Conservation (phyloP, 1,140 invertebrate species). For the Drosophila tani region DNA sequence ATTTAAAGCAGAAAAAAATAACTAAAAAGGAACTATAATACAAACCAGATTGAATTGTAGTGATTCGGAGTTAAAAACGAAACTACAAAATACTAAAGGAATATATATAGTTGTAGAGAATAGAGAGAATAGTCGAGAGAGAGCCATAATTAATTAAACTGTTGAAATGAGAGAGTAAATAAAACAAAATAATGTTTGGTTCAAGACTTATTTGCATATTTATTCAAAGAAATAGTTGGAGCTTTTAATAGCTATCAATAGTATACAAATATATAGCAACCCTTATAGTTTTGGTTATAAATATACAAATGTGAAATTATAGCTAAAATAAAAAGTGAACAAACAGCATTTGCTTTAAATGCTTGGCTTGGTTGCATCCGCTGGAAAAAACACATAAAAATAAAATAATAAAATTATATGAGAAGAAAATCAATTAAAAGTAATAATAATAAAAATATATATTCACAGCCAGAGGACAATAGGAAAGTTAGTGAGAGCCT, state of each 20-base stretch:
- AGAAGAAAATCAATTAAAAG: slow-evolving; percentile 4
- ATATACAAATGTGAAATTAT: neutral
- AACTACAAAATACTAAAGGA: neutral
- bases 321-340: slow-evolving; percentile 7
- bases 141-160: neutral
- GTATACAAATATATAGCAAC: slow-evolving; percentile 3
- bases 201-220: neutral
- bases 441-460: neutral
- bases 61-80: neutral
- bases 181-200: neutral
- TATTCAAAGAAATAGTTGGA: neutral
- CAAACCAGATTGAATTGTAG: neutral
- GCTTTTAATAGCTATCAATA: neutral
- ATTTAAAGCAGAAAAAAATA: neutral
- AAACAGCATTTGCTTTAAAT: slow-evolving; percentile 37
- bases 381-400: slow-evolving; percentile 31
- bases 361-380: slow-evolving; percentile 26
- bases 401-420: slow-evolving; percentile 13
- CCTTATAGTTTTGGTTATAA: neutral
- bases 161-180: neutral
- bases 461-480: neutral
- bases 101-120: neutral
- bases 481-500: neutral
- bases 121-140: neutral
- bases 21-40: neutral